Evolutionary conservation across 2,797 vertebrate species (phyloP).

Genomic region (Chrysocyon brachyurus): DNA sequence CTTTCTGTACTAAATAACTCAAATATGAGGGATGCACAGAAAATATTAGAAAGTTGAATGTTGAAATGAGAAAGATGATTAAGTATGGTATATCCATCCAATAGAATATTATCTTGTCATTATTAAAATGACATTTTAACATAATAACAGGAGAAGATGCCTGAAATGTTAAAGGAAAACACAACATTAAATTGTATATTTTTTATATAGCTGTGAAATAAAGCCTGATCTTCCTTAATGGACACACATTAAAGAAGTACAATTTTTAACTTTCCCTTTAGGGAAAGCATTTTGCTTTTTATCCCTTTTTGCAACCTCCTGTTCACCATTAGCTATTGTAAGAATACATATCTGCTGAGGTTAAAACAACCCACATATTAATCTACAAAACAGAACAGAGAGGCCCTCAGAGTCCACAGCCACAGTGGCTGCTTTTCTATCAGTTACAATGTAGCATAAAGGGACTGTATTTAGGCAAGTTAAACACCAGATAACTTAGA

Average conservation of each 20-base stretch:
- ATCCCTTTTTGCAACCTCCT: not conserved
- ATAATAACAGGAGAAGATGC: not conserved
- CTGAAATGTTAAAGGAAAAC: not conserved
- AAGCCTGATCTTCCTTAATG: not conserved
- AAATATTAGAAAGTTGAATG: conserved; percentile 12
- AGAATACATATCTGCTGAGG: not conserved
- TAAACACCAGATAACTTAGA: not conserved
- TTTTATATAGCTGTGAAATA: conserved; percentile 39
- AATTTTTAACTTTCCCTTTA: not conserved
- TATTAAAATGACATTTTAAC: conserved; percentile 24
- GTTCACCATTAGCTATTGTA: not conserved
- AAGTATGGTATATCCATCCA: not conserved
- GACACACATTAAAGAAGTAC: not conserved
- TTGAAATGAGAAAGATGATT: not conserved
- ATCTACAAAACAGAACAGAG: not conserved
- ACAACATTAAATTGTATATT: not conserved
- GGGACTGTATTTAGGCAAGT: not conserved
- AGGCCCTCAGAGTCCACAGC: not conserved
- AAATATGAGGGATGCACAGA: not conserved
- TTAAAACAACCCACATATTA: not conserved
- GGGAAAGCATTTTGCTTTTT: conserved; percentile 36
- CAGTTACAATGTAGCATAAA: not conserved
- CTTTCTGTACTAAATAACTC: conserved; percentile 47
- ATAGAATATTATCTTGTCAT: not conserved
- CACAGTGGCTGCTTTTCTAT: not conserved